Evolutionary conservation across 2,113 vertebrate species (phyloP).

Genomic region (Illadopsis cleaveri): DNA sequence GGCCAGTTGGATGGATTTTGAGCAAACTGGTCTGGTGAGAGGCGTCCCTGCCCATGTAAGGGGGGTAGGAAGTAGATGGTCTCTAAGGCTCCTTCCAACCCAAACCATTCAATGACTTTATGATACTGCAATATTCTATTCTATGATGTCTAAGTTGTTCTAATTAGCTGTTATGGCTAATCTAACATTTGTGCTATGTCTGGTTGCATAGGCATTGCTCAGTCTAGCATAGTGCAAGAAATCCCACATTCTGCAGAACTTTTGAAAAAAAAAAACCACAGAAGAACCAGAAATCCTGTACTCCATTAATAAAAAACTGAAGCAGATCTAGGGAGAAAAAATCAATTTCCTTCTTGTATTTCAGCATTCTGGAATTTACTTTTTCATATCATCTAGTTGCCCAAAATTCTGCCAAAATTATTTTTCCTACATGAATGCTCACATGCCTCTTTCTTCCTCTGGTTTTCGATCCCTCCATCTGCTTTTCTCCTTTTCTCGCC

Average conservation of each 20-base stretch:
- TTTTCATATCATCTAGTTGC: neutral
- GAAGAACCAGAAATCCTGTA: neutral
- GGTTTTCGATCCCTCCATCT: neutral
- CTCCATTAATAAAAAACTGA: neutral
- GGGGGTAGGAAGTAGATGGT: rapidly evolving
- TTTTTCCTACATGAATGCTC: neutral
- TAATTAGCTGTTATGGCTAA: neutral
- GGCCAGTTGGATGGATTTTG: neutral
- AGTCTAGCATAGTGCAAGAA: neutral
- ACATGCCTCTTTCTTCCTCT: neutral
- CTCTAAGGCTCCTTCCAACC: neutral
- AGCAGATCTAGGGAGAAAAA: neutral
- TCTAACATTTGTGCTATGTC: neutral
- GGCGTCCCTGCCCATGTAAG: neutral
- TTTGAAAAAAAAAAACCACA: neutral
- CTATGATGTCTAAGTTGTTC: neutral
- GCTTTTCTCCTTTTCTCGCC: neutral
- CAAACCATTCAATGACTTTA: neutral
- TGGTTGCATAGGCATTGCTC: neutral
- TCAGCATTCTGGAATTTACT: neutral
- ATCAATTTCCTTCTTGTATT: neutral
- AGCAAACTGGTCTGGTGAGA: neutral
- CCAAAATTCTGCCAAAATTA: neutral
- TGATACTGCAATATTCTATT: neutral
- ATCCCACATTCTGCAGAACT: neutral